A percentile compares a stretch with the other conserved stretches of the same genome.
These are phyloP conservation scores for Mythimna vitellina DNA, from an alignment of 2,888 invertebrate species.

Conservation along the genomic window DNA sequence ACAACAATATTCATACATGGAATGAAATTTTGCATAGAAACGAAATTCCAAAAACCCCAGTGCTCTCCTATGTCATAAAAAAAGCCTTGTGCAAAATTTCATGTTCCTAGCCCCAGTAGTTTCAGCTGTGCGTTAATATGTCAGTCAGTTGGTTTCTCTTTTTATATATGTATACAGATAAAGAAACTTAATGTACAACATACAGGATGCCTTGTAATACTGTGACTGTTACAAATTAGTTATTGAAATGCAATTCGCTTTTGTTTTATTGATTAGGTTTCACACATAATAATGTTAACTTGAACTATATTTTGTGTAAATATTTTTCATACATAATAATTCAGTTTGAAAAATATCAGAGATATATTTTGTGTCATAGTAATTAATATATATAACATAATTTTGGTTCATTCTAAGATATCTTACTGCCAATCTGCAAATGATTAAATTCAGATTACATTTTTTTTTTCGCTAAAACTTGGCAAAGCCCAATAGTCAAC, in stretches of 20 bases:
- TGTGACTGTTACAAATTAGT: slow-evolving; percentile 14
- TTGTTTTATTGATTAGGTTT: slow-evolving; percentile 15
- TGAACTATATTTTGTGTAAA: neutral
- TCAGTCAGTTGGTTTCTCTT: no score
- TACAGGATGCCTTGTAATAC: slow-evolving; percentile 13
- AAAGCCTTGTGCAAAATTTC: no score
- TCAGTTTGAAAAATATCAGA: neutral
- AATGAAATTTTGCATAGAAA: no score
- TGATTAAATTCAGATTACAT: neutral
- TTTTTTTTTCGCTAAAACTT: no score
- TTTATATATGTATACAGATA: no score
- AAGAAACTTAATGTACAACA: slow-evolving; percentile 2
- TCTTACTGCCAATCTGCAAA: neutral
- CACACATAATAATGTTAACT: slow-evolving; percentile 3
- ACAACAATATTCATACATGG: no score
- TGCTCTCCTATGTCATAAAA: no score
- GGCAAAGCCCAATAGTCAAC: no score
- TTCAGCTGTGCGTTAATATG: no score
- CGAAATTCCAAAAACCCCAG: no score
- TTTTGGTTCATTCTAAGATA: neutral
- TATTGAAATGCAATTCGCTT: slow-evolving; percentile 1
- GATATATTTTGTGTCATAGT: neutral
- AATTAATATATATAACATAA: no score
- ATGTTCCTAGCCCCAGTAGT: no score
- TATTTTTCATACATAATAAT: neutral